phyloP scores from a whole-genome alignment of 2,797 vertebrate species.

The Anableps anableps region DNA sequence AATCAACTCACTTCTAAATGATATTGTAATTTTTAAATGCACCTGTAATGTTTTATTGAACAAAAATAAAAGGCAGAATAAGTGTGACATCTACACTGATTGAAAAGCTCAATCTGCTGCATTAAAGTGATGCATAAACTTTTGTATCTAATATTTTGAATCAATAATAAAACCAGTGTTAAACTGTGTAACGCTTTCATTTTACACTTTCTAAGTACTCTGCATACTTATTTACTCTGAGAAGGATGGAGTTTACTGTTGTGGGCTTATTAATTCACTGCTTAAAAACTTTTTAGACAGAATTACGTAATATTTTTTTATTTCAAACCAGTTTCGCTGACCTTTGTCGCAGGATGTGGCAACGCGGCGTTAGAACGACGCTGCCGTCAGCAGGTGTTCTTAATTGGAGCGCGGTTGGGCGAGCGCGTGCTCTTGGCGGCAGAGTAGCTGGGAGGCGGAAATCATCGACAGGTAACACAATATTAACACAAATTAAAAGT shows the following conservation, averaged over 20 bases:
- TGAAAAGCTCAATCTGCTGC: background rate
- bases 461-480: background rate
- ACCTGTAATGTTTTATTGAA: background rate
- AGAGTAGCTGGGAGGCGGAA: background rate
- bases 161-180: background rate
- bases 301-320: background rate
- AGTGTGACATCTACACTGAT: background rate
- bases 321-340: background rate
- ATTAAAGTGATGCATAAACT: background rate
- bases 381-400: background rate
- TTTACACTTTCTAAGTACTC: background rate
- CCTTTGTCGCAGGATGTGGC: background rate
- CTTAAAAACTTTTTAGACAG: background rate
- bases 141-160: background rate
- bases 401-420: background rate
- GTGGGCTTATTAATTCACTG: too few relatives aligned
- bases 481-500: background rate
- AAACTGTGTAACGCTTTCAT: background rate
- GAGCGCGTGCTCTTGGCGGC: background rate
- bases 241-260: too few relatives aligned
- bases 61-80: background rate
- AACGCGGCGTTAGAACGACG: background rate
- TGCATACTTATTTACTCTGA: background rate
- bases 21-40: background rate
- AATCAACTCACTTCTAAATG: background rate